phyloP scores from a whole-genome alignment of 2,888 invertebrate genomes.

The Boloria selene region DNA sequence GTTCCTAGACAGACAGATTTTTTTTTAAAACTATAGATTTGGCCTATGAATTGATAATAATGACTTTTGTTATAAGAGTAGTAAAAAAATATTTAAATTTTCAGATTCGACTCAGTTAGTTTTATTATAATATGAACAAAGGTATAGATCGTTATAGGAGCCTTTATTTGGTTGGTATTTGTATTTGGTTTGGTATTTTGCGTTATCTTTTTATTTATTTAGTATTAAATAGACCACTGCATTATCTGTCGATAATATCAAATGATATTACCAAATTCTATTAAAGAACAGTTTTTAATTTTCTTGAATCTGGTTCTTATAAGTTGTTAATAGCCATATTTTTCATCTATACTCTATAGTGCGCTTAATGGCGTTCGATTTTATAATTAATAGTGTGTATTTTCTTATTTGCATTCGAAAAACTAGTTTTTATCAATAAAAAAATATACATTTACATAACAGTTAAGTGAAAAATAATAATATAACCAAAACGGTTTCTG shows the following conservation, averaged over 20 bases:
- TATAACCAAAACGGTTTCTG: neutral
- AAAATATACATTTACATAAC: neutral
- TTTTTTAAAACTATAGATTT: too few relatives aligned
- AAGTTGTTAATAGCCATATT: too few relatives aligned
- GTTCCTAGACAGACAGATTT: too few relatives aligned
- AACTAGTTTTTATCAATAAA: neutral
- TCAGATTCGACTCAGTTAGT: too few relatives aligned
- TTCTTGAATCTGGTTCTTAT: neutral
- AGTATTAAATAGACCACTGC: conserved; percentile 3
- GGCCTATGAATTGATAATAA: too few relatives aligned
- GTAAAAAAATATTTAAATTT: too few relatives aligned
- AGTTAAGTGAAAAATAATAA: neutral
- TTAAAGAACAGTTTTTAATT: neutral
- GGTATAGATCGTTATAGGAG: neutral
- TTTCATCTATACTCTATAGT: neutral
- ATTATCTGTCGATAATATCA: neutral
- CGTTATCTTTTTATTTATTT: conserved; percentile 6
- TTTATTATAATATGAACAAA: too few relatives aligned
- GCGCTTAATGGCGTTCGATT: neutral
- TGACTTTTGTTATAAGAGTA: too few relatives aligned
- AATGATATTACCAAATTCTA: neutral
- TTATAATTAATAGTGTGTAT: neutral
- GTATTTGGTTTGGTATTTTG: too few relatives aligned
- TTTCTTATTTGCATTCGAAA: neutral
- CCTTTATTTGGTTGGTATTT: neutral